phyloP scores from a whole-genome alignment of 2,113 vertebrate genomes.

The Laterallus jamaicensis region DNA sequence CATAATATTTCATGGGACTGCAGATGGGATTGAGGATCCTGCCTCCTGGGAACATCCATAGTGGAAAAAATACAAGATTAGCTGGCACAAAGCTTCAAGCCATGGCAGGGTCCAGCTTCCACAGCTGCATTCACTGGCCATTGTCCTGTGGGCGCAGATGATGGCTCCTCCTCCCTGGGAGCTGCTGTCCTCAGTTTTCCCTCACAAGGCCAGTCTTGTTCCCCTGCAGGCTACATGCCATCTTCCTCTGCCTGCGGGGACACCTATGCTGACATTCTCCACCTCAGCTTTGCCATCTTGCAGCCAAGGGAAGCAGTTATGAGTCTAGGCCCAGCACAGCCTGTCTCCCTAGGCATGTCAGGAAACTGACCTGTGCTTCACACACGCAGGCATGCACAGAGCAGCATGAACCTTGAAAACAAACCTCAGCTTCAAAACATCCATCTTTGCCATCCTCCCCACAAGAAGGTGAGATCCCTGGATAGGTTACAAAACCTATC shows the following conservation, averaged over 20 bases:
- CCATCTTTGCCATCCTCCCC: neutral
- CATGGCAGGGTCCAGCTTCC: neutral
- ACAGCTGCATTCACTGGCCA: rapidly evolving
- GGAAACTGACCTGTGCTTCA: neutral
- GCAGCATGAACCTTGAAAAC: rapidly evolving
- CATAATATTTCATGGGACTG: neutral
- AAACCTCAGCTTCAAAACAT: neutral
- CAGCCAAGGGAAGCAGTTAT: neutral
- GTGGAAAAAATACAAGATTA: neutral
- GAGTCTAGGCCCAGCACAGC: neutral
- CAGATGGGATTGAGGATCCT: neutral
- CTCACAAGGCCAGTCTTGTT: neutral
- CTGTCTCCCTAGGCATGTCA: neutral
- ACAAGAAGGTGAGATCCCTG: neutral
- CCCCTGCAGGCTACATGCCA: neutral
- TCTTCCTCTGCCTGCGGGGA: neutral
- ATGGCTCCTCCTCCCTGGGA: neutral
- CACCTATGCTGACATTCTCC: neutral
- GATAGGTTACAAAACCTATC: neutral
- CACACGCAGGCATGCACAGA: no score
- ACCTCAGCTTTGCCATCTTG: neutral
- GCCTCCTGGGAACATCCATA: neutral
- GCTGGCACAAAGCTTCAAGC: neutral
- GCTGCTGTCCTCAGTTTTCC: neutral
- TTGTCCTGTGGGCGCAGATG: neutral